Conservation (phyloP, 2,888 invertebrate species). For the Trypoxylon attenuatum region DNA sequence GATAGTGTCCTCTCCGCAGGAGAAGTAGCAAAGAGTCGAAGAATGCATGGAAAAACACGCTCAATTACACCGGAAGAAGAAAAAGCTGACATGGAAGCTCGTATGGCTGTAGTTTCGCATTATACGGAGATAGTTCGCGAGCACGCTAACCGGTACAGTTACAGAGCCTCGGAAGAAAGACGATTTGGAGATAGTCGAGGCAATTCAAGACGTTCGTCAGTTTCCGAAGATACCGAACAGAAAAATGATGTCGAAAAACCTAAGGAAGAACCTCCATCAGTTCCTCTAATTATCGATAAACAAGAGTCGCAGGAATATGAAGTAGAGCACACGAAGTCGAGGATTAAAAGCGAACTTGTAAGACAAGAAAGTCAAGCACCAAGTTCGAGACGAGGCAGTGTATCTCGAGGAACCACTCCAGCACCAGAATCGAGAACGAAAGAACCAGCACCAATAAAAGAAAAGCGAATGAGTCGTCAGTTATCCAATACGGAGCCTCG, state of each 20-base stretch:
- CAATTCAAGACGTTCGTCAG: slow-evolving; percentile 37
- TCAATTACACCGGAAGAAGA: slow-evolving; percentile 63
- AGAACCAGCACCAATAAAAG: slow-evolving; percentile 30
- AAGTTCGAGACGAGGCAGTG: slow-evolving; percentile 29
- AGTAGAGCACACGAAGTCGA: slow-evolving; percentile 44
- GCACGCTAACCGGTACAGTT: slow-evolving; percentile 75
- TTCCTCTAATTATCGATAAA: neutral
- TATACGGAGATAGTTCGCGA: slow-evolving; percentile 88
- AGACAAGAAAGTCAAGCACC: neutral
- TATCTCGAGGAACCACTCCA: slow-evolving; percentile 48
- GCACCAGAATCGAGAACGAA: slow-evolving; percentile 1
- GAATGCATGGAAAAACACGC: slow-evolving; percentile 62
- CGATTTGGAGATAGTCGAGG: slow-evolving; percentile 14
- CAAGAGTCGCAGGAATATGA: slow-evolving; percentile 4
- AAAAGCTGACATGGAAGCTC: slow-evolving; percentile 65
- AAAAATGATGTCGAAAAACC: slow-evolving; percentile 7
- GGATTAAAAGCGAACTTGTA: neutral
- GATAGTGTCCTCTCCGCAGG: slow-evolving; percentile 70
- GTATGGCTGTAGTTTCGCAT: slow-evolving; percentile 81
- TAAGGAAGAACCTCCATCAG: neutral
- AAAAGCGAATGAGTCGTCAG: slow-evolving; percentile 46
- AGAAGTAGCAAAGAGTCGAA: slow-evolving; percentile 69
- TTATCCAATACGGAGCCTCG: slow-evolving; percentile 52
- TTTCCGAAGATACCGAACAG: slow-evolving; percentile 38
- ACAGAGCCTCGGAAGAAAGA: slow-evolving; percentile 26